Percentiles rank a stretch among this genome's conserved stretches.
phyloP scores from a whole-genome alignment of 2,113 vertebrate species.

The Macrotus californicus region DNA sequence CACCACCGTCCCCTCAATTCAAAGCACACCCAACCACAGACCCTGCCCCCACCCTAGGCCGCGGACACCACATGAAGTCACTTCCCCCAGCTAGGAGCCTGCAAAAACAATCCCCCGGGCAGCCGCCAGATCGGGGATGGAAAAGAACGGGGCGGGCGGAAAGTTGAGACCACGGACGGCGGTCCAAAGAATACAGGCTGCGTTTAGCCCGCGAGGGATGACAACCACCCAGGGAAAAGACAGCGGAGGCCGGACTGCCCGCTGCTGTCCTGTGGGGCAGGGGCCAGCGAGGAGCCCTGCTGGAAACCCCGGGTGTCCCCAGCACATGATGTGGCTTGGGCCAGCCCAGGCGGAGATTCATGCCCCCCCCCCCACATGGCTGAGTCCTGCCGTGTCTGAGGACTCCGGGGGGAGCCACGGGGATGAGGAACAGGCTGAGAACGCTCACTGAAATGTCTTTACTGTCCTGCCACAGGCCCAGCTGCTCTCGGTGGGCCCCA shows the following conservation, averaged over 20 bases:
- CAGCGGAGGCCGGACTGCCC: not conserved
- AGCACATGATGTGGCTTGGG: not conserved
- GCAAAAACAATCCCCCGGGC: not conserved
- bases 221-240: not conserved
- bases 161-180: not conserved
- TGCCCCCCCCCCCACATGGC: not conserved
- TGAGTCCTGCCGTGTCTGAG: accelerated
- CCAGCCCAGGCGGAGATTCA: accelerated
- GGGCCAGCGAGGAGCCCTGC: not conserved
- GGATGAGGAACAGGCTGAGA: not conserved
- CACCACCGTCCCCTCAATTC: not conserved
- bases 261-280: too few species aligned
- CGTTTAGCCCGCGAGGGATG: not conserved
- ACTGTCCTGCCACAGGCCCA: accelerated
- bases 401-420: accelerated
- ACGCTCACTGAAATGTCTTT: accelerated
- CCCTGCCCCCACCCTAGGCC: not conserved
- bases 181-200: not conserved
- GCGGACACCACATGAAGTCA: not conserved
- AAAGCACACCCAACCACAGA: constrained; percentile 44
- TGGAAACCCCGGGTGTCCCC: not conserved
- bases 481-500: not conserved
- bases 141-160: not conserved
- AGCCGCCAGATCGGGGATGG: not conserved
- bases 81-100: constrained; percentile 43